phyloP scores from a whole-genome alignment of 2,113 vertebrate species.

The Sylvietta virens region DNA sequence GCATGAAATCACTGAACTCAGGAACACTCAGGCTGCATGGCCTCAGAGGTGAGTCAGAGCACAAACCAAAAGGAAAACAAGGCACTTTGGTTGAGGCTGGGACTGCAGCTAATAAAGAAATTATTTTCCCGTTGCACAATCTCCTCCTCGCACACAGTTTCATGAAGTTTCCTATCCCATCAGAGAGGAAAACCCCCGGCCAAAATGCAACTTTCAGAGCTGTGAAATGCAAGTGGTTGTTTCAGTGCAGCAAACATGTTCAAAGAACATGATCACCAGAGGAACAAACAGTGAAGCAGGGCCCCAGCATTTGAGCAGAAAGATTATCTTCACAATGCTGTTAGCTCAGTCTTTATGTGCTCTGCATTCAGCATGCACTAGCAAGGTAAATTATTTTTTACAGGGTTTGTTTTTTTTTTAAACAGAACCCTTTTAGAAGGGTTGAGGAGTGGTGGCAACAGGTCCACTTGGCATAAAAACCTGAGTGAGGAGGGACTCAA shows the following conservation, averaged over 20 bases:
- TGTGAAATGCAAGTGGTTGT: background rate
- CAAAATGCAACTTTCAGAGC: background rate
- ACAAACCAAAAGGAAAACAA: background rate
- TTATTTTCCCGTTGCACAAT: background rate
- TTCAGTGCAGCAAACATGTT: background rate
- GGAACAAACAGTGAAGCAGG: background rate
- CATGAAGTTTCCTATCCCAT: background rate
- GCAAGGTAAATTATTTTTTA: background rate
- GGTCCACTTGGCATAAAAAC: background rate
- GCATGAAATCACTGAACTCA: background rate
- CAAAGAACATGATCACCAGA: fast-evolving
- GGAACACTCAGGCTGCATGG: background rate
- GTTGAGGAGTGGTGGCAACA: background rate
- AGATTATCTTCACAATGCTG: background rate
- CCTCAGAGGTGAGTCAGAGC: background rate
- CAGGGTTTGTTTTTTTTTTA: background rate
- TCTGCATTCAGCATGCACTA: background rate
- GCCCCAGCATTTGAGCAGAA: background rate
- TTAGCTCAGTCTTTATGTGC: background rate
- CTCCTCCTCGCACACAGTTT: background rate
- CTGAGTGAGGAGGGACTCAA: background rate
- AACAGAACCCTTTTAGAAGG: background rate
- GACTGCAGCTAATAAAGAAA: background rate
- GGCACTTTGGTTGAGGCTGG: background rate
- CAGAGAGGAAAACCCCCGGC: background rate